These are phyloP conservation scores for Chrysaora quinquecirrha DNA, from an alignment of 30 jellyfish, hydroid and myxozoan species.

Conservation along the genomic window DNA sequence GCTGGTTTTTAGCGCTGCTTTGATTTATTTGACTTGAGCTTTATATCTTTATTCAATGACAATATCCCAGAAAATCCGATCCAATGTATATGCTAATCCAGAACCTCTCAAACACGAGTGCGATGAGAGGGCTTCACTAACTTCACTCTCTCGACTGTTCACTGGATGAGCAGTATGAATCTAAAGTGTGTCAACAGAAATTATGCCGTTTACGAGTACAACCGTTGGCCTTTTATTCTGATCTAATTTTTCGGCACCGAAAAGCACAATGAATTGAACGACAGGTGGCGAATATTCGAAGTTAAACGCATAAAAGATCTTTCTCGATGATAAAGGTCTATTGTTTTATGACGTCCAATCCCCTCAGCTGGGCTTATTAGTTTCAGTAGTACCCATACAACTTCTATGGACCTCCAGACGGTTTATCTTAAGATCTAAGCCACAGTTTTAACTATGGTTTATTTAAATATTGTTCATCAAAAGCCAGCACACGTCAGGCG, in stretches of 20 bases:
- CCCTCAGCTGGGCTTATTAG: slow-evolving; percentile 62
- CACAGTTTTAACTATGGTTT: no score
- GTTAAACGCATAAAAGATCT: slow-evolving; percentile 51
- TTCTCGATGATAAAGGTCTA: slow-evolving; percentile 52
- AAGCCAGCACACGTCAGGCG: slow-evolving; percentile 72
- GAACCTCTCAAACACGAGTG: no score
- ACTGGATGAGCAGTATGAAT: no score
- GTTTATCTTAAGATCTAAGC: no score
- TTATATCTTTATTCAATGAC: neutral
- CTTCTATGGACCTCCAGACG: no score
- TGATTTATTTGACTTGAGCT: slow-evolving; percentile 14
- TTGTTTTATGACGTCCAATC: slow-evolving; percentile 49
- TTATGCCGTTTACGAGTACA: slow-evolving; percentile 80
- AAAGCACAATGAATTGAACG: slow-evolving; percentile 72
- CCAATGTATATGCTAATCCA: neutral
- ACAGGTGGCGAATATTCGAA: slow-evolving; percentile 76
- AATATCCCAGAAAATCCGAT: neutral
- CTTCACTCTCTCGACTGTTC: no score
- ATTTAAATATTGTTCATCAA: no score
- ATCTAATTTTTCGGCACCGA: slow-evolving; percentile 90
- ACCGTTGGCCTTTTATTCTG: slow-evolving; percentile 78
- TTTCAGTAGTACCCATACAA: no score
- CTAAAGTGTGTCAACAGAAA: slow-evolving; percentile 42
- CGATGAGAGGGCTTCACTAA: no score
- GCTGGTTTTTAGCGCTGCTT: slow-evolving; percentile 5